These are phyloP conservation scores for Mormoops blainvillei DNA, from an alignment of 2,113 vertebrate species.

Conservation along the genomic window DNA sequence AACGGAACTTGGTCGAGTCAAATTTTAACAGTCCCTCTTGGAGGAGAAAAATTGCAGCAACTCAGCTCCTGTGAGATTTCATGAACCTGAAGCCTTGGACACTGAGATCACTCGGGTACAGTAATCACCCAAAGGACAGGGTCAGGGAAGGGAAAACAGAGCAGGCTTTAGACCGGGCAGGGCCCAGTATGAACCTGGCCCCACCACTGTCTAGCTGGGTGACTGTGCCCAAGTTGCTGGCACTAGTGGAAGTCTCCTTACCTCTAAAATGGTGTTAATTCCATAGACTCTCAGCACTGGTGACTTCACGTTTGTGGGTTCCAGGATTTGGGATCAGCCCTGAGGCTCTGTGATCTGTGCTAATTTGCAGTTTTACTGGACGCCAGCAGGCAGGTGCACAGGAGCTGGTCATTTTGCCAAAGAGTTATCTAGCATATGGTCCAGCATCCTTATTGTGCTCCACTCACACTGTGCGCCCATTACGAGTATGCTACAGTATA, in stretches of 20 bases:
- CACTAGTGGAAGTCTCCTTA: not conserved
- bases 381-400: not conserved
- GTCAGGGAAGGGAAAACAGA: not conserved
- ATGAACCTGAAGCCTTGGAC: not conserved
- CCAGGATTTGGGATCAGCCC: not conserved
- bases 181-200: not conserved
- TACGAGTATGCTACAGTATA: not conserved
- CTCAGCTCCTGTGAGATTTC: not conserved
- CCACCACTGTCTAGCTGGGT: not conserved
- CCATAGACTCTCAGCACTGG: not conserved
- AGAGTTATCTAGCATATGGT: not conserved
- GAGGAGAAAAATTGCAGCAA: not conserved
- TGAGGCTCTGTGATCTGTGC: not conserved
- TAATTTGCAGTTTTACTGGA: not conserved
- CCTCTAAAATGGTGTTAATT: not conserved
- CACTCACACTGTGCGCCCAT: not conserved
- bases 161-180: not conserved
- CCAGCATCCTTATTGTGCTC: not conserved
- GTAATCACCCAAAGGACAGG: not conserved
- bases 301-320: not conserved
- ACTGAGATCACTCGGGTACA: not conserved
- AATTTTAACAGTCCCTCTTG: not conserved
- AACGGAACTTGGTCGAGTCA: not conserved
- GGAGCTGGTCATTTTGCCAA: not conserved
- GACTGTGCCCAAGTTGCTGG: not conserved